These are phyloP conservation scores for Arvicanthis niloticus DNA, from an alignment of 2,113 vertebrate species.

Conservation along the genomic window DNA sequence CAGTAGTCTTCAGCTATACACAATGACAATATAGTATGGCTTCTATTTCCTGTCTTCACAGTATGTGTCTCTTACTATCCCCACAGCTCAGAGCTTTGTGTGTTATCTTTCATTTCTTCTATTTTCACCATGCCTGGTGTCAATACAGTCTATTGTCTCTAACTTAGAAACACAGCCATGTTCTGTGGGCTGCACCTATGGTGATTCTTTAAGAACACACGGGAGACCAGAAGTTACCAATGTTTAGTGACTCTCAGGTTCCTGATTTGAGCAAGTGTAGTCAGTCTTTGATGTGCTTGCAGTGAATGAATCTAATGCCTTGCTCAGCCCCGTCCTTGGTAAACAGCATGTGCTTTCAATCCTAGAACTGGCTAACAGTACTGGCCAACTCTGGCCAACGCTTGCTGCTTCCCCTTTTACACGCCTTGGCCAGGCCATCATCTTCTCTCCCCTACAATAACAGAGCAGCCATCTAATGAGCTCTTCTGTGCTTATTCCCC, in stretches of 20 bases:
- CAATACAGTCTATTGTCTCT: not conserved
- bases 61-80: not conserved
- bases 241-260: not conserved
- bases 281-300: too few relatives aligned
- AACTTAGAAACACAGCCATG: not conserved
- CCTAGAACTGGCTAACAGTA: not conserved
- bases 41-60: accelerated
- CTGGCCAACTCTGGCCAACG: too few relatives aligned
- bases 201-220: not conserved
- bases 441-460: not conserved
- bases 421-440: too few relatives aligned
- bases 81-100: not conserved
- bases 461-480: not conserved
- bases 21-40: too few relatives aligned
- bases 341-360: accelerated
- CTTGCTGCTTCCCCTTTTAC: too few relatives aligned
- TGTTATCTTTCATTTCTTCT: not conserved
- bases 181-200: not conserved
- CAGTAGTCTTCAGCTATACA: not conserved
- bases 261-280: not conserved
- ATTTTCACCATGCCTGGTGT: not conserved
- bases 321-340: not conserved
- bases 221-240: not conserved
- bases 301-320: too few relatives aligned
- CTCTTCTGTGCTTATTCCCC: not conserved